Evolutionary conservation across 2,797 vertebrate species (phyloP).

Genomic region (Pseudotriccus pelzelni): DNA sequence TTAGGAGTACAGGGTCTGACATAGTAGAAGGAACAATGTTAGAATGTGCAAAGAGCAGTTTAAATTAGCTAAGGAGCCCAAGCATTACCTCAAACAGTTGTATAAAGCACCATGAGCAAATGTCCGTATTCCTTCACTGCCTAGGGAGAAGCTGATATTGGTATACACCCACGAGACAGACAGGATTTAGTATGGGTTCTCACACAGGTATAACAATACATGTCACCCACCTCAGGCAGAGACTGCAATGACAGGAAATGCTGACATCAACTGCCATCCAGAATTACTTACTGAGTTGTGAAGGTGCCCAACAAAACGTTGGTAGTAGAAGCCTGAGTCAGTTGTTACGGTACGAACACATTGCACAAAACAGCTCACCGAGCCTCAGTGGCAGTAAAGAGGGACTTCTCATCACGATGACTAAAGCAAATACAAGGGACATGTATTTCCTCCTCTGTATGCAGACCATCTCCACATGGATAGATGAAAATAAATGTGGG

Average conservation of each 20-base stretch:
- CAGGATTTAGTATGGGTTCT: not conserved
- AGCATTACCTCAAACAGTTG: not conserved
- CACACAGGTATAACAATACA: not conserved
- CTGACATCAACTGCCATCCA: not conserved
- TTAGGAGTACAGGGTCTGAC: not conserved
- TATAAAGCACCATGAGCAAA: not conserved
- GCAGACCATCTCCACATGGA: not conserved
- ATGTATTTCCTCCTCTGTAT: not conserved
- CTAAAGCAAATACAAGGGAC: not conserved
- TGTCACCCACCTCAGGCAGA: not conserved
- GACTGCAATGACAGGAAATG: not conserved
- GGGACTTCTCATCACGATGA: not conserved
- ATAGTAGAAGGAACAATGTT: not conserved
- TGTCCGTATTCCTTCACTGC: not conserved
- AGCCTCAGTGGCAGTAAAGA: not conserved
- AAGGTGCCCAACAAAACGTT: not conserved
- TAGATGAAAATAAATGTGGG: not conserved
- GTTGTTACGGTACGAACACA: not conserved
- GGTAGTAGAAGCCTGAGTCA: not conserved
- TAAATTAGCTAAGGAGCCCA: not conserved
- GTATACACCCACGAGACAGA: not conserved
- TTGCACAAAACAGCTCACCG: not conserved
- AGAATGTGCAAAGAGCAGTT: not conserved
- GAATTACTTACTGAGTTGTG: not conserved
- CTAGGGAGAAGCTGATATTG: not conserved